A percentile compares a stretch with the other conserved stretches of the same genome.
phyloP scores from a whole-genome alignment of 1,140 invertebrate species.

The Scaptodrosophila lebanonensis region DNA sequence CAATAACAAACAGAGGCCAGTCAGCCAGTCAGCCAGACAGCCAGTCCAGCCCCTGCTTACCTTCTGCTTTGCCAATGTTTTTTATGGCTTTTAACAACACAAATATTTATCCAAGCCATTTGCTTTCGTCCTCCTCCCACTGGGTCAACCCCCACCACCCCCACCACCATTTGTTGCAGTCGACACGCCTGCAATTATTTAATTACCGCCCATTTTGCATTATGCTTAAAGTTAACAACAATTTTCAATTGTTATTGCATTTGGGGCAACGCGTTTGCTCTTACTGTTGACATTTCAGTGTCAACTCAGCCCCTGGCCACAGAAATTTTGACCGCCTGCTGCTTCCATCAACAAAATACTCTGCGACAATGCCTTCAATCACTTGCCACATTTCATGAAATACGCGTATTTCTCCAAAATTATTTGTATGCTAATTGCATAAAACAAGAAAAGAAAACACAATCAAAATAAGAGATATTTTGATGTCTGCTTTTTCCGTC shows the following conservation, averaged over 20 bases:
- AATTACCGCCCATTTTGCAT: conserved; percentile 37
- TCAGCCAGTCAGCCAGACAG: not conserved
- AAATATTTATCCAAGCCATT: conserved; percentile 31
- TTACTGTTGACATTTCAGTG: conserved; percentile 21
- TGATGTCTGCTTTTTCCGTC: no score
- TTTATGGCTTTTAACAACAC: conserved; percentile 41
- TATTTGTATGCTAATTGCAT: conserved; percentile 34
- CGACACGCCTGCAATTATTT: conserved; percentile 30
- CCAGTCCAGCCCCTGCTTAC: not conserved
- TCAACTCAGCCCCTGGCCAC: conserved; percentile 6
- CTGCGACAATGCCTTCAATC: no score
- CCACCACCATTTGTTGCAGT: not conserved
- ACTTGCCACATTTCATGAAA: no score
- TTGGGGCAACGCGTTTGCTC: not conserved
- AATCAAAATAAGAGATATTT: not conserved
- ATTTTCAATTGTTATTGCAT: conserved; percentile 5
- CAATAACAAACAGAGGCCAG: conserved; percentile 47
- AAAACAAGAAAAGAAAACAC: conserved; percentile 28
- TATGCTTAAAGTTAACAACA: conserved; percentile 36
- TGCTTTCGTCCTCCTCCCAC: not conserved
- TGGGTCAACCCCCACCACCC: not conserved
- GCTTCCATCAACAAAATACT: conserved; percentile 11
- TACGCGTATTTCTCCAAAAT: not conserved
- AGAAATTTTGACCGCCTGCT: conserved; percentile 26
- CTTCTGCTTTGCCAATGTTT: conserved; percentile 15